Base-by-base conservation (phyloP, 2,888 invertebrate species). In the Amiota communis region DNA sequence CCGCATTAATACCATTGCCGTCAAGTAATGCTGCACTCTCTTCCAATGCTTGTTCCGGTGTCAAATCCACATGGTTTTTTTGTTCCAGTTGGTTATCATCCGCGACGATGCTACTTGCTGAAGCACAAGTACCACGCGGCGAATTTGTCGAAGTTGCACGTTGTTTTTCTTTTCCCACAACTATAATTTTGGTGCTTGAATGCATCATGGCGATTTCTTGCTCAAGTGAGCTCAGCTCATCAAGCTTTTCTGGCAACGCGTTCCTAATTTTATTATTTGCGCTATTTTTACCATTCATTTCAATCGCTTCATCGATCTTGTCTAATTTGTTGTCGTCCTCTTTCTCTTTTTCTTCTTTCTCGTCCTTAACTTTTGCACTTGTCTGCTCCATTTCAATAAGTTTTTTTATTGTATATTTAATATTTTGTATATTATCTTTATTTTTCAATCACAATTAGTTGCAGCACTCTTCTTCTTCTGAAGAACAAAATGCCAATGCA, bases 151-250 rank as follows among this genome's bases (percentile, higher is more conserved):
- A 56, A 4, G 61, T 20, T 36, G 2, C 36, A 36, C 0, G 3
- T 36, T 0, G 36, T 36, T 36, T 36, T 71, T 59, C 11, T 57
- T 56, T 17, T 70, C 71, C 11, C n/a, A 12, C 63, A 49, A 1
- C 13, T 23, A 6, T 63, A 67, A 65, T 23, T 70, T 70, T n/a
- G 61, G 36, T 11, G 74, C 63, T 8, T 72, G 56, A 4, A 75
- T 88, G 88, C 82, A 88, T 83, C 80, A 87, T 86, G 0, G 88
- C 88, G 23, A 88, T 88, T 77, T 89, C 88, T n/a, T 86, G 85
- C 70, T 88, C 88, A 72, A 88, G 77, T 59, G 85, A 87, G 47
- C 81, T 85, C 56, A 88, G 72, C 73, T 89, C 88, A 74, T 88
- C 88, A 8, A 87, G 49, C 20, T 80, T 81, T 23, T 82, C 82